These are phyloP conservation scores for Chiloscyllium punctatum DNA, from an alignment of 2,797 vertebrate genomes.

Conservation along the genomic window DNA sequence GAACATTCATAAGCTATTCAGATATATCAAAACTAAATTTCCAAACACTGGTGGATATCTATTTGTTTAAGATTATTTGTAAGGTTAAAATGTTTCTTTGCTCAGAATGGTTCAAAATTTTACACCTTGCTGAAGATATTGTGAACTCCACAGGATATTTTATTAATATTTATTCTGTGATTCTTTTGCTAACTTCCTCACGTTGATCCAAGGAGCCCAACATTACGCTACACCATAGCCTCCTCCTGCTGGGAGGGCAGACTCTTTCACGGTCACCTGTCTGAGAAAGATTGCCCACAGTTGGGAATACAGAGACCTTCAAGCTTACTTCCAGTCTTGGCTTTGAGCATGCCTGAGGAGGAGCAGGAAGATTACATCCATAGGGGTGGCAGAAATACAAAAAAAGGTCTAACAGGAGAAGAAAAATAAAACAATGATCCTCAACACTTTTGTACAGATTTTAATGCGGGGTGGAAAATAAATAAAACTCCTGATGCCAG, in stretches of 20 bases:
- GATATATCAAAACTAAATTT: neutral
- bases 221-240: too few species aligned
- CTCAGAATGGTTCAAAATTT: neutral
- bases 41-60: neutral
- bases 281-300: neutral
- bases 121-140: neutral
- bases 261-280: neutral
- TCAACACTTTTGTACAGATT: neutral
- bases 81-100: neutral
- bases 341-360: neutral
- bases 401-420: neutral
- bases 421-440: neutral
- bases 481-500: neutral
- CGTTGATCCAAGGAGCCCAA: neutral
- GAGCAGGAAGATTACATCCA: neutral
- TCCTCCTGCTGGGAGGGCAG: too few species aligned
- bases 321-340: neutral
- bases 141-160: conserved; percentile 1
- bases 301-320: too few species aligned
- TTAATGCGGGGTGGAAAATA: neutral
- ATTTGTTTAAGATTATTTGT: too few species aligned
- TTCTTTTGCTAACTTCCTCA: neutral
- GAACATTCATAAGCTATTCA: conserved; percentile 1
- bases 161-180: neutral
- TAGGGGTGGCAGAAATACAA: neutral